These are phyloP conservation scores for Eucriotettix oculatus DNA, from an alignment of 2,888 invertebrate species.

Conservation along the genomic window DNA sequence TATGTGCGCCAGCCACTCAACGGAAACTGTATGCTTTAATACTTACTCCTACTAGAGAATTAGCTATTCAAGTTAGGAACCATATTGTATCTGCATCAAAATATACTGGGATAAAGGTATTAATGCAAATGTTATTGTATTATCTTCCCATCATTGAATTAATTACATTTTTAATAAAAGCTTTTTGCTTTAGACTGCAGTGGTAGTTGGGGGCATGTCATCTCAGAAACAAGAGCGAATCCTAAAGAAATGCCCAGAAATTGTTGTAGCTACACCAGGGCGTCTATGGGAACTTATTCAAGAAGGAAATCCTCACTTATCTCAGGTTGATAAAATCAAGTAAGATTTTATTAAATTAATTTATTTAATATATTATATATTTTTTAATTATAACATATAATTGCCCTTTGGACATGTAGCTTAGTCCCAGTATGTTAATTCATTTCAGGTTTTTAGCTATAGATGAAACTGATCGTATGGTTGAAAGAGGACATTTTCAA, in stretches of 20 bases:
- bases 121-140: background rate
- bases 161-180: too few species aligned
- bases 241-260: constrained; percentile 61
- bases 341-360: constrained; percentile 20
- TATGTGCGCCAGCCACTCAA: background rate
- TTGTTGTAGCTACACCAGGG: constrained; percentile 94
- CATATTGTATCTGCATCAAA: constrained; percentile 67
- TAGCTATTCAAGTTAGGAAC: constrained; percentile 85
- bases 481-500: constrained; percentile 89
- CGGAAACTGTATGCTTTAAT: constrained; percentile 63
- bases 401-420: too few species aligned
- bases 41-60: constrained; percentile 87
- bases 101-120: constrained; percentile 49
- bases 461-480: constrained; percentile 97
- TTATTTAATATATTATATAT: background rate
- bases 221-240: constrained; percentile 85
- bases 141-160: background rate
- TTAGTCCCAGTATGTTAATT: background rate
- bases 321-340: constrained; percentile 52
- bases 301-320: constrained; percentile 59
- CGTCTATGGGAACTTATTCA: constrained; percentile 86
- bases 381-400: too few species aligned
- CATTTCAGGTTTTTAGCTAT: constrained; percentile 69
- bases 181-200: constrained; percentile 39
- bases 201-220: constrained; percentile 88